These are phyloP conservation scores for Hecatera dysodea DNA, from an alignment of 2,888 invertebrate species.

Conservation along the genomic window DNA sequence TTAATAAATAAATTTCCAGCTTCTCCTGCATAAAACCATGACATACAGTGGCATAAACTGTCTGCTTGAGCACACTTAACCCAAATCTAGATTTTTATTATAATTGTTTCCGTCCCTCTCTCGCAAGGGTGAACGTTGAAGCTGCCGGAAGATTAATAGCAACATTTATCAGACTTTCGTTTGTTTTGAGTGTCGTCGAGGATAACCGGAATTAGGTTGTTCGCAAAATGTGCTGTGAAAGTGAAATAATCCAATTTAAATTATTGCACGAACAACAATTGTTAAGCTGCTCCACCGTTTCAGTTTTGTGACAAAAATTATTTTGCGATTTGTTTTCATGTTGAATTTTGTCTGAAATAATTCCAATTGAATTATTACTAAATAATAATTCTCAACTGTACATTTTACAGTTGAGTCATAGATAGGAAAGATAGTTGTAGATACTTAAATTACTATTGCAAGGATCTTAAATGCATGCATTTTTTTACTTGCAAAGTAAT, in stretches of 20 bases:
- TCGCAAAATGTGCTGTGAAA: slow-evolving; percentile 80
- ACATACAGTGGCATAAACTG: slow-evolving; percentile 63
- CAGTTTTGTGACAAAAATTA: slow-evolving; percentile 61
- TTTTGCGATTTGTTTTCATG: slow-evolving; percentile 48
- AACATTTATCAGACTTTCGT: slow-evolving; percentile 88
- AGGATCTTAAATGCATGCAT: too few relatives aligned
- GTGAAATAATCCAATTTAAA: slow-evolving; percentile 85
- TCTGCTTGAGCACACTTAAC: slow-evolving; percentile 71
- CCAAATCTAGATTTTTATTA: slow-evolving; percentile 77
- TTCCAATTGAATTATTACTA: background rate
- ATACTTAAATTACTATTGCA: background rate
- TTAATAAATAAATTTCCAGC: slow-evolving; percentile 57
- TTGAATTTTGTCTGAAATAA: slow-evolving; percentile 4
- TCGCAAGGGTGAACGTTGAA: slow-evolving; percentile 76
- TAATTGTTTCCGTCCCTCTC: slow-evolving; percentile 74
- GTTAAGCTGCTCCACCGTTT: slow-evolving; percentile 59
- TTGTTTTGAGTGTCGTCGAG: slow-evolving; percentile 86
- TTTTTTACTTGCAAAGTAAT: too few relatives aligned
- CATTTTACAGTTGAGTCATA: background rate
- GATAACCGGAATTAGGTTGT: slow-evolving; percentile 86
- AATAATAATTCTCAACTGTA: too few relatives aligned
- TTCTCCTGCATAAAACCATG: slow-evolving; percentile 56
- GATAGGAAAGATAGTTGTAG: background rate
- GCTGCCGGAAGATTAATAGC: slow-evolving; percentile 82
- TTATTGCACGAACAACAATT: slow-evolving; percentile 74